A percentile compares a stretch with the other conserved stretches of the same genome.
Evolutionary conservation across 2,797 vertebrate species (phyloP).

Genomic region (Hipposideros larvatus): DNA sequence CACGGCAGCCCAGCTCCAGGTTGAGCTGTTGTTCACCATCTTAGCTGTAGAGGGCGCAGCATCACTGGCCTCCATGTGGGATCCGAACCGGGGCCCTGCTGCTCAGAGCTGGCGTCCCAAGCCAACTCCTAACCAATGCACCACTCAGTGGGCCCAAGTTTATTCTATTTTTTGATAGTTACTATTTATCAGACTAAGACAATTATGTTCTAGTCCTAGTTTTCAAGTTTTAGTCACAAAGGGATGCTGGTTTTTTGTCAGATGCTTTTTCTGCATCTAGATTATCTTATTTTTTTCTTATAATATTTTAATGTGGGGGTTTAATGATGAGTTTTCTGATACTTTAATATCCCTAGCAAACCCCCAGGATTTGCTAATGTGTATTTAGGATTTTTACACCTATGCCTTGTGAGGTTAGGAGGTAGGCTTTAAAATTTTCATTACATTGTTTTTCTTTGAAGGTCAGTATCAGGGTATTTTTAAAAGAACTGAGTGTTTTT

Average conservation of each 20-base stretch:
- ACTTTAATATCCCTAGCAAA: not conserved
- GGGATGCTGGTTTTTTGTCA: not conserved
- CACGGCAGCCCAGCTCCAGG: too few relatives aligned
- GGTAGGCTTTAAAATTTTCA: slow-evolving; percentile 43
- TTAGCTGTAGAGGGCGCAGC: too few relatives aligned
- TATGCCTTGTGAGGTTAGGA: slow-evolving; percentile 41
- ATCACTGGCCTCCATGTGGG: too few relatives aligned
- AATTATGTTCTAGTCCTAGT: not conserved
- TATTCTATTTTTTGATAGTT: not conserved
- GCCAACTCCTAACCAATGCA: too few relatives aligned
- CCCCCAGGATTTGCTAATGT: slow-evolving; percentile 15
- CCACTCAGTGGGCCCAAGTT: not conserved
- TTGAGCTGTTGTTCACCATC: too few relatives aligned
- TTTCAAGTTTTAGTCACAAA: not conserved
- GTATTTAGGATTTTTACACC: slow-evolving; percentile 35
- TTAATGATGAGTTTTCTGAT: not conserved
- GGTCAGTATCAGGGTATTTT: not conserved
- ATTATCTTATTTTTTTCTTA: not conserved
- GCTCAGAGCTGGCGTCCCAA: too few relatives aligned
- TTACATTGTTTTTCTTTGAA: slow-evolving; percentile 48
- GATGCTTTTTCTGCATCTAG: not conserved
- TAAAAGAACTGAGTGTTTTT: slow-evolving; percentile 39
- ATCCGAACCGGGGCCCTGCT: too few relatives aligned
- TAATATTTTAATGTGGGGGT: not conserved
- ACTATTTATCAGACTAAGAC: slow-evolving; percentile 9